These are phyloP conservation scores for Helicorthomorpha holstii DNA, from an alignment of 1,140 invertebrate species.

Conservation along the genomic window DNA sequence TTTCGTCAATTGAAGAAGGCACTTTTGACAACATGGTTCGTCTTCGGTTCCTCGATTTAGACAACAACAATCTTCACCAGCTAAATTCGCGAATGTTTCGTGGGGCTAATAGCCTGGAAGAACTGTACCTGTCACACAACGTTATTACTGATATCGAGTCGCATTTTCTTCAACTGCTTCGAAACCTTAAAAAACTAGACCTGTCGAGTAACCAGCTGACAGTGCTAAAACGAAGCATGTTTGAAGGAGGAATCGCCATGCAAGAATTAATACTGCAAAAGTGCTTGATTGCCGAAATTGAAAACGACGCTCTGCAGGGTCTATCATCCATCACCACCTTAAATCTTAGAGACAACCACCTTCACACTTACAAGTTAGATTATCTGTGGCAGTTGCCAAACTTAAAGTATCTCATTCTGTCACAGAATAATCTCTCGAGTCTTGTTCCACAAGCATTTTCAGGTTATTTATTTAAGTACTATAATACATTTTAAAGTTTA, in stretches of 20 bases:
- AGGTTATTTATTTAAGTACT: no score
- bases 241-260: constrained; percentile 39
- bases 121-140: constrained; percentile 43
- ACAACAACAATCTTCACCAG: constrained; percentile 20
- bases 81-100: constrained; percentile 17
- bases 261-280: constrained; percentile 37
- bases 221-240: constrained; percentile 31
- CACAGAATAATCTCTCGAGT: constrained; percentile 3
- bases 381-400: constrained; percentile 7
- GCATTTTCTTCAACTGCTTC: constrained; percentile 36
- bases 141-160: constrained; percentile 33
- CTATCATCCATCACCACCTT: constrained; percentile 46
- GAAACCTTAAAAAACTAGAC: constrained; percentile 39
- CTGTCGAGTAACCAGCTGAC: constrained; percentile 40
- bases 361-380: constrained; percentile 23
- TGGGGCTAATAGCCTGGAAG: constrained; percentile 46
- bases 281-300: constrained; percentile 40
- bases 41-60: constrained; percentile 39
- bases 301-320: constrained; percentile 41
- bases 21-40: constrained; percentile 56
- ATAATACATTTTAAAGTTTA: no score
- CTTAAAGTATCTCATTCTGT: constrained; percentile 4
- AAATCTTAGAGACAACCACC: constrained; percentile 50
- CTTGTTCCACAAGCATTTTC: neutral
- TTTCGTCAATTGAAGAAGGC: constrained; percentile 55